These are phyloP conservation scores for Sceloporus undulatus DNA, from an alignment of 2,113 vertebrate genomes.

Conservation along the genomic window DNA sequence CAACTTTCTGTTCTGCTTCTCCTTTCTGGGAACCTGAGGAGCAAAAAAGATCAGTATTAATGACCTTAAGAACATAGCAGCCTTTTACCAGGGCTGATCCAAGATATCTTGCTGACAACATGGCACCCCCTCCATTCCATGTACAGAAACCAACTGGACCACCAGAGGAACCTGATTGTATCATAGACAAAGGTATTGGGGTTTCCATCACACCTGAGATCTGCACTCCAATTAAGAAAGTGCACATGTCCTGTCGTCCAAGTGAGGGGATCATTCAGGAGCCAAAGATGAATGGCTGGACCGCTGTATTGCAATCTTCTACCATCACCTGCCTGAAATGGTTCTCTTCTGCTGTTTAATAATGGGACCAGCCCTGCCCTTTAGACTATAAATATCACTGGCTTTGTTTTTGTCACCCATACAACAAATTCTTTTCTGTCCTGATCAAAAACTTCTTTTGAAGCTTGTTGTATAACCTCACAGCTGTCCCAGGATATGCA, in stretches of 20 bases:
- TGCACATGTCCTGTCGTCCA: neutral
- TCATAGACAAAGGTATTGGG: too few relatives aligned
- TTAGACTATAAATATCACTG: neutral
- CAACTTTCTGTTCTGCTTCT: slow-evolving; percentile 39
- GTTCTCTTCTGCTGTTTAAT: too few relatives aligned
- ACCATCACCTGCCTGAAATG: neutral
- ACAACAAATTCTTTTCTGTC: neutral
- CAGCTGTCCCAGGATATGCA: neutral
- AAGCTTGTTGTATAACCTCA: slow-evolving; percentile 9
- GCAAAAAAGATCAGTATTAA: slow-evolving; percentile 57
- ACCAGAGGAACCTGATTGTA: neutral
- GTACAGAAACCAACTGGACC: neutral
- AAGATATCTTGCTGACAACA: neutral
- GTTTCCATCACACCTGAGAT: neutral
- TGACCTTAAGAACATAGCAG: neutral
- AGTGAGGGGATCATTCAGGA: neutral
- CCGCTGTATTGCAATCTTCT: neutral
- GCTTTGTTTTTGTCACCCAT: neutral
- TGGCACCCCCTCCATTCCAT: neutral
- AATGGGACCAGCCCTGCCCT: neutral
- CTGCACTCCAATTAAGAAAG: neutral
- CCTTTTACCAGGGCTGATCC: neutral
- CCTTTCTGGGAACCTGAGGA: slow-evolving; percentile 58
- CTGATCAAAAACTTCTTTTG: neutral
- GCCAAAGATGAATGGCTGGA: neutral